phyloP scores from a whole-genome alignment of 2,888 invertebrate genomes.

The Heliconius aoede region DNA sequence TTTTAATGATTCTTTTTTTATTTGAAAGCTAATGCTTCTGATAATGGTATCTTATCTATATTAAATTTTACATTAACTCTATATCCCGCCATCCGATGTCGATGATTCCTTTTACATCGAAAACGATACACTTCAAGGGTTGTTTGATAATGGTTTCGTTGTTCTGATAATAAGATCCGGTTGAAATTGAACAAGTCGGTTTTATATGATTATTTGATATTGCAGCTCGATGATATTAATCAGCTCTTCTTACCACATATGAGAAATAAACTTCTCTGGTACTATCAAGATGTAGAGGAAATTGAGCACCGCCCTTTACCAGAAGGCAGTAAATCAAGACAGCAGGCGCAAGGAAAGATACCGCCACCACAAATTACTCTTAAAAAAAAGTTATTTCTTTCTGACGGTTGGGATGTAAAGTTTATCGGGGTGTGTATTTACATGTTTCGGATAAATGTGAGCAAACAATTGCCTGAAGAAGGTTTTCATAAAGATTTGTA shows the following conservation, averaged over 20 bases:
- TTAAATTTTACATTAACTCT: too few species aligned
- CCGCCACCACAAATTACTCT: conserved; percentile 73
- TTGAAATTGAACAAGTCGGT: too few species aligned
- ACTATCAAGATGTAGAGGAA: conserved; percentile 93
- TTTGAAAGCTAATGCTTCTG: too few species aligned
- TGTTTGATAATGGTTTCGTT: too few species aligned
- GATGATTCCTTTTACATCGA: too few species aligned
- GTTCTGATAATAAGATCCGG: too few species aligned
- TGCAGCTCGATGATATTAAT: conserved; percentile 91
- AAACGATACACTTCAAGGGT: too few species aligned
- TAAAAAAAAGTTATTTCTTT: conserved; percentile 92
- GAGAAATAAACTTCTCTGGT: conserved; percentile 93
- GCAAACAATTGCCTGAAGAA: conserved; percentile 94
- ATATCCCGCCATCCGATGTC: too few species aligned
- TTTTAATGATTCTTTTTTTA: too few species aligned
- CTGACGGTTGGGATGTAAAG: conserved; percentile 92
- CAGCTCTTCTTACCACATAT: conserved; percentile 93
- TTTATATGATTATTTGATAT: neutral
- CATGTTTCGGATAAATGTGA: conserved; percentile 92
- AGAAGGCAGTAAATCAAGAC: conserved; percentile 75
- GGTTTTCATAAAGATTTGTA: conserved; percentile 94
- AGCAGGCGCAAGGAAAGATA: conserved; percentile 76
- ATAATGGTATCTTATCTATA: too few species aligned
- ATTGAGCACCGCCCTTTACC: conserved; percentile 81
- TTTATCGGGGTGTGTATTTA: conserved; percentile 93